A percentile compares a stretch with the other conserved stretches of the same genome.
These are phyloP conservation scores for Cariama cristata DNA, from an alignment of 2,113 vertebrate genomes.

Conservation along the genomic window DNA sequence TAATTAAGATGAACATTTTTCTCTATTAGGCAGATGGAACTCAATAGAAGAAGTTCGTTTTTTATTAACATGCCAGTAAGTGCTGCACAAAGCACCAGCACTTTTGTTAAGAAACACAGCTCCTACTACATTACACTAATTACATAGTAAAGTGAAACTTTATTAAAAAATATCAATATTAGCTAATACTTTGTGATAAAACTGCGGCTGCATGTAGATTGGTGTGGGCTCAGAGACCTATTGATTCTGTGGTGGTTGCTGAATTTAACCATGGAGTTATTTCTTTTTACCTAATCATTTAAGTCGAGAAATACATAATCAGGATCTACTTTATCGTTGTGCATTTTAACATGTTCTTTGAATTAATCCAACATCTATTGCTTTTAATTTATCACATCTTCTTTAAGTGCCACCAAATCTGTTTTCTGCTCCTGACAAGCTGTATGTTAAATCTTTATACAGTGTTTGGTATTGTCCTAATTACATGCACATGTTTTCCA, in stretches of 20 bases:
- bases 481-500: background rate
- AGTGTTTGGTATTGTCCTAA: background rate
- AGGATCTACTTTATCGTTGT: background rate
- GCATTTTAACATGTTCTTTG: background rate
- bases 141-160: conserved; percentile 46
- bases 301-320: conserved; percentile 8
- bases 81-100: conserved; percentile 39
- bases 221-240: background rate
- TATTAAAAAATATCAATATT: conserved; percentile 65
- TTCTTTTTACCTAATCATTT: conserved; percentile 31
- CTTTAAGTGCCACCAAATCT: background rate
- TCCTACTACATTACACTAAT: conserved; percentile 40
- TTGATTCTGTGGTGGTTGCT: conserved; percentile 48
- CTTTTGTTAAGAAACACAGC: conserved; percentile 19
- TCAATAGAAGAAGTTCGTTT: conserved; percentile 57
- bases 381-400: background rate
- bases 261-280: background rate
- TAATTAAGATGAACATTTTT: conserved; percentile 76
- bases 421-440: background rate
- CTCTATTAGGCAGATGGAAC: conserved; percentile 71
- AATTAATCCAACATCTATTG: background rate
- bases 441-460: background rate
- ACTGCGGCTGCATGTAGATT: conserved; percentile 18
- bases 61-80: conserved; percentile 62
- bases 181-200: conserved; percentile 65